Evolutionary conservation across 2,113 vertebrate species (phyloP).

Genomic region (Toxostoma redivivum): DNA sequence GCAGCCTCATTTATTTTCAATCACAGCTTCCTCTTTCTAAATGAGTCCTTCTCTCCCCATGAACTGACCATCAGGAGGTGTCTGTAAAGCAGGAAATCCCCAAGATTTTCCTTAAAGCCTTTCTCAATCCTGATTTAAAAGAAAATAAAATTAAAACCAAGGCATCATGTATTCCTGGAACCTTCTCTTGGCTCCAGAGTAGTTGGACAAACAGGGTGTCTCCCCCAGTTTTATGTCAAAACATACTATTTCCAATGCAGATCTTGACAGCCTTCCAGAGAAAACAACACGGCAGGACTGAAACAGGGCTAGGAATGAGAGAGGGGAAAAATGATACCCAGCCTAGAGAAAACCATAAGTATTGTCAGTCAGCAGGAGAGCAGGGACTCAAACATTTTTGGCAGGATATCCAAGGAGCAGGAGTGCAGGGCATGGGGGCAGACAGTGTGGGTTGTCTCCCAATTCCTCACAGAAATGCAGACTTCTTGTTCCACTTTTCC

Average conservation of each 20-base stretch:
- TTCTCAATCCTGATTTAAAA: constrained; percentile 7
- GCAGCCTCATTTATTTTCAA: not conserved
- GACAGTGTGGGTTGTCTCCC: not conserved
- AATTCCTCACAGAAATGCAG: not conserved
- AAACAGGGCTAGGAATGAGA: constrained; percentile 10
- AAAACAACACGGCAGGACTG: constrained; percentile 36
- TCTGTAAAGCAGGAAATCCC: not conserved
- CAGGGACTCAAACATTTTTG: constrained; percentile 17
- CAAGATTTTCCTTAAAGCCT: not conserved
- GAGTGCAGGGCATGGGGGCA: not conserved
- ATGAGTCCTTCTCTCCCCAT: not conserved
- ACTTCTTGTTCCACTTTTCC: not conserved
- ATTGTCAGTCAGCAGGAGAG: constrained; percentile 33
- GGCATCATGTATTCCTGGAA: not conserved
- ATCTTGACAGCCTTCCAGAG: constrained; percentile 43
- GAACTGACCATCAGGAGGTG: not conserved
- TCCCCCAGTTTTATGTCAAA: constrained; percentile 10
- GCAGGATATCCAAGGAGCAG: not conserved
- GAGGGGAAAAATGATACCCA: not conserved
- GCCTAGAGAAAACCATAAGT: constrained; percentile 7
- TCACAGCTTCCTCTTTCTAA: not conserved
- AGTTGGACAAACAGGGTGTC: constrained; percentile 22
- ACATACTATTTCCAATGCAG: not conserved
- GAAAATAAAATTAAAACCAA: constrained; percentile 10
- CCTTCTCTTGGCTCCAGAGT: constrained; percentile 7